A percentile compares a stretch with the other conserved stretches of the same genome.
Conservation (phyloP, 2,113 vertebrate genomes). For the Melospiza georgiana region DNA sequence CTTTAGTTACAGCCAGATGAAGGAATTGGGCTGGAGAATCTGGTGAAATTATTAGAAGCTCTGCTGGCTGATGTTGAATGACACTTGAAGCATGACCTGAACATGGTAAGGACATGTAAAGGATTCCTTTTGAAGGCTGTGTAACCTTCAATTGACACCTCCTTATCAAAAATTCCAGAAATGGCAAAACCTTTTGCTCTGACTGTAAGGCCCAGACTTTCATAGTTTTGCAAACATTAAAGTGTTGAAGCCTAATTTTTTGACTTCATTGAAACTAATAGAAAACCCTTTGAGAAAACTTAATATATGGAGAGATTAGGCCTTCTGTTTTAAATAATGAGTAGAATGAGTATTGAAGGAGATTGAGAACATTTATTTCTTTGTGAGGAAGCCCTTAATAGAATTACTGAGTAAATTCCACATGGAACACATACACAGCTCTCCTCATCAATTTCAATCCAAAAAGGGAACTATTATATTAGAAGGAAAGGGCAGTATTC, state of each 20-base stretch:
- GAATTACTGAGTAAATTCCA: constrained; percentile 56
- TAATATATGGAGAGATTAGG: constrained; percentile 5
- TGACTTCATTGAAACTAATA: constrained; percentile 50
- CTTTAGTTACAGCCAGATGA: background rate
- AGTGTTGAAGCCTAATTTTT: background rate
- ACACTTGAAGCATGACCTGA: background rate
- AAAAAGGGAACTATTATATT: background rate
- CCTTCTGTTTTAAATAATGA: constrained; percentile 48
- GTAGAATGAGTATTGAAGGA: constrained; percentile 15
- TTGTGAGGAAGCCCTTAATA: constrained; percentile 42
- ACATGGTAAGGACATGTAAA: background rate
- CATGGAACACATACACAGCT: background rate
- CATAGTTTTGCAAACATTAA: background rate
- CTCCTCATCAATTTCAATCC: background rate
- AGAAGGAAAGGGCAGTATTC: background rate
- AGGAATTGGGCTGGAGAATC: background rate
- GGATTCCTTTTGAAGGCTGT: background rate
- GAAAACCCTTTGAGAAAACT: constrained; percentile 41
- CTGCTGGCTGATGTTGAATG: background rate
- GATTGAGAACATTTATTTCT: constrained; percentile 61
- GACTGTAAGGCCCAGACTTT: background rate
- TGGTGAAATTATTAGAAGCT: background rate
- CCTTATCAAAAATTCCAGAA: background rate
- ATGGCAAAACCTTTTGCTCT: background rate
- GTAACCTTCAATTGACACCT: background rate